Evolutionary conservation across 35 echinoderm and acorn worm species (phyloP), one percentile per base, ranked within the genome.

Genomic region (Chiridota heheva): DNA sequence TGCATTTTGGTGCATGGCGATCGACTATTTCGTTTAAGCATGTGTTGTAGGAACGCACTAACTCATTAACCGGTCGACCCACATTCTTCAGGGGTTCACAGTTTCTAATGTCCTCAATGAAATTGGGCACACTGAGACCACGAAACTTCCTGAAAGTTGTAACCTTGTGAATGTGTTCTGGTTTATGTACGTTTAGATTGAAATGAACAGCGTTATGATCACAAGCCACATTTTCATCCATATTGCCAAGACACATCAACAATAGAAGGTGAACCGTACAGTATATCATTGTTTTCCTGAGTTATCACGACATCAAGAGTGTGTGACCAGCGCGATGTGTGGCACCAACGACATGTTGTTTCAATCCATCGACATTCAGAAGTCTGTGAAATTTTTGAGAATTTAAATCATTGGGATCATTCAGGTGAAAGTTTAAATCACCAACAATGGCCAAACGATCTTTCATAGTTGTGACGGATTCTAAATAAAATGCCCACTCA

Each of bases 401-500:
- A 42, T 44, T 27, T 5, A 40, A 44, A 37, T 71, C 39, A 71
- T 42, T n/a, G 3, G 12, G 18, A 17, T 71, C 22, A 2, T 46
- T 42, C 1, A 71, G 39, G 40, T 71, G 67, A 42, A 71, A 71
- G 37, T 71, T 71, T 18, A 29, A 71, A 27, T 42, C 67, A 71
- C 13, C 67, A 40, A 2, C 29, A 43, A 71, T 71, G 10, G 29
- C 18, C 6, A 44, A 12, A 24, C 13, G 0, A 71, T 71, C 67
- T n/a, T n/a, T n/a, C 20, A 6, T 2, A 18, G 38, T 3, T 43
- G 22, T 40, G 15, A 42, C 18, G 46, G 32, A 12, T 71, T 71
- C 67, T 27, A 71, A 71, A 71, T 71, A 71, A 40, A 27, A 39
- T 43, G 38, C 67, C 67, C 38, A 71, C 39, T 71, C 67, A 1